Base-by-base conservation (phyloP, 2,888 invertebrate species). In the Acleris literana region DNA sequence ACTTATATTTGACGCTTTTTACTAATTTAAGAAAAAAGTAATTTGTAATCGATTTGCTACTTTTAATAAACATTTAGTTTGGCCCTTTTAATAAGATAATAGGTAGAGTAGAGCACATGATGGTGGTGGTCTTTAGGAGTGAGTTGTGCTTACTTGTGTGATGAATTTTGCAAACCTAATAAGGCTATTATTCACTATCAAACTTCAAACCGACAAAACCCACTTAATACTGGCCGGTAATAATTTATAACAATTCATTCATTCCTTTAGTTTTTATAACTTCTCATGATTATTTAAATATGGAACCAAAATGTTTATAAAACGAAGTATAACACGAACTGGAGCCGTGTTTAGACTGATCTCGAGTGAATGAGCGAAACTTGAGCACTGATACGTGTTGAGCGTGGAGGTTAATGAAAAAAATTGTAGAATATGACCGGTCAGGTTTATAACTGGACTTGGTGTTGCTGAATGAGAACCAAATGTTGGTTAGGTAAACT, bases 271-370 rank as follows among this genome's bases (percentile, higher is more conserved):
- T 66, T 62, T 56, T 58, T 53, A 58, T 58, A 57, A 74, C 81
- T 82, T 87, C 87, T 82, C 87, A 85, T 86, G 86, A 77, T 71
- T 87, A 89, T 88, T 88, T 87, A 82, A 87, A 89, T 89, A 88
- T 87, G 82, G 83, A 78, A 75, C 71, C 68, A 55, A 68, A 73
- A 72, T 89, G 89, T 89, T 89, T 89, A 87, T 81, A 85, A 75
- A 81, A 71, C 74, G 74, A 81, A 79, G 76, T 82, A 84, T 80
- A 87, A 87, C 39, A 39, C 86, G 76, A 74, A 72, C 77, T 69
- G 65, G 90, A 90, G 63, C 73, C 76, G 69, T 91, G 91, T 91
- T 92, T 90, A 89, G 91, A 86, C 92, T 90, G 88, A 90, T 89
- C 87, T 85, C 76, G 79, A 76, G 74, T 89, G 83, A 90, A 90